Evolutionary conservation across 2,888 invertebrate genomes (phyloP), one percentile per base, ranked within the genome.

Genomic region (Rhagonycha lutea): DNA sequence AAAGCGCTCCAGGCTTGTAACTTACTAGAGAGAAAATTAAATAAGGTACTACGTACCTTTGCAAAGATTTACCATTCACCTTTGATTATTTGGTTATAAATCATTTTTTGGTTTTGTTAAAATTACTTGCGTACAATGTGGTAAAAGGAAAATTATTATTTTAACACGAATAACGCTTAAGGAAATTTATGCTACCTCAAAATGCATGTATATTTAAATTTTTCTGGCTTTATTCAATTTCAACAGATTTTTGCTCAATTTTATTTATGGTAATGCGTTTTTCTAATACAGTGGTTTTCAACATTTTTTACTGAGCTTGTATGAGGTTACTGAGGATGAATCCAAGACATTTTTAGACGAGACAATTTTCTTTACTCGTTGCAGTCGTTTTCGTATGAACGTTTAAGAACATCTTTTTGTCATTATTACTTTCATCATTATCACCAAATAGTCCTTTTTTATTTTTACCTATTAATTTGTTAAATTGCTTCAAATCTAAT

Each of bases 21-120:
- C 74, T 77, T 77, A 72, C 72, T 69, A 77, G 72, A 74, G 77
- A 63, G 74, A 77, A 77, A 74, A 74, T 77, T 74, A 74, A 77
- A 72, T 74, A 74, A 74, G 72, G 74, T 74, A 77, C 72, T 12
- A 14, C n/a, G 67, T 70, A 72, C 77, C 77, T 77, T 72, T 74
- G 77, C 68, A 69, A 72, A 74, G 77, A 74, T 77, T 77, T 74
- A 73, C 65, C 67, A 65, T 71, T 74, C 71, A 74, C 71, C 73
- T 69, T 77, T 68, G 68, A 74, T 77, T 77, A 77, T 77, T 77
- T 74, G 67, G 72, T 72, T 74, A 72, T 74, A 74, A 77, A 73
- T 76, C 70, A 68, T 61, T 73, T 60, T 62, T 72, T 67, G 47
- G 12, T 47, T 47, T 47, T 63, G 23, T 63, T 63, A 47, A n/a